A percentile compares a stretch with the other conserved stretches of the same genome.
Conservation (phyloP, 2,113 vertebrate species). For the Pyxicephalus adspersus region DNA sequence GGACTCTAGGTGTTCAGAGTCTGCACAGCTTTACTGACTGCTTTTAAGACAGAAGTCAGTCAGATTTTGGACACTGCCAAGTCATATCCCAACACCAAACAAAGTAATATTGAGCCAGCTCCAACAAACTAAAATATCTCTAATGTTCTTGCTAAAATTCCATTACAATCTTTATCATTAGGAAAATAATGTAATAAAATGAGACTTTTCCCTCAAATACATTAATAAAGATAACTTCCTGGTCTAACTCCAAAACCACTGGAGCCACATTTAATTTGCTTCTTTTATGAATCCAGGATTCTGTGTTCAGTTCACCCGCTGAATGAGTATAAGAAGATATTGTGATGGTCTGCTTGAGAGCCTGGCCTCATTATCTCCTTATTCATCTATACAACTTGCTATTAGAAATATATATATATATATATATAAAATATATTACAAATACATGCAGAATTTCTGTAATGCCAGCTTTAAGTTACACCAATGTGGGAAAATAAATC, state of each 20-base stretch:
- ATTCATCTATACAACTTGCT: conserved; percentile 59
- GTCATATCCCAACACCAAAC: conserved; percentile 64
- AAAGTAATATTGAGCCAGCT: conserved; percentile 63
- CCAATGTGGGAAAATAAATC: too few relatives aligned
- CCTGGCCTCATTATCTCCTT: conserved; percentile 58
- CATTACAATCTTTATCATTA: conserved; percentile 76
- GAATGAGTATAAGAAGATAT: conserved; percentile 64
- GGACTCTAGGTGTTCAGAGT: too few relatives aligned
- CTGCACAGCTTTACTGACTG: conserved; percentile 60
- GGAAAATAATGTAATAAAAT: conserved; percentile 76
- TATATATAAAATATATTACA: too few relatives aligned
- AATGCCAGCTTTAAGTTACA: too few relatives aligned
- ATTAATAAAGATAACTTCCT: conserved; percentile 79
- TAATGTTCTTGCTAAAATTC: conserved; percentile 65
- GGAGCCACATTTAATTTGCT: conserved; percentile 78
- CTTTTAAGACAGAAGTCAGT: conserved; percentile 67
- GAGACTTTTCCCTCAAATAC: conserved; percentile 70
- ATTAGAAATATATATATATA: conserved; percentile 26
- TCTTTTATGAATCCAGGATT: conserved; percentile 69
- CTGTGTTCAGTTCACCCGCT: conserved; percentile 64
- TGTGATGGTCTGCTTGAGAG: conserved; percentile 59
- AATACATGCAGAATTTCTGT: neutral
- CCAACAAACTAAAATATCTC: conserved; percentile 69
- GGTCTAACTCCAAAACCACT: conserved; percentile 77
- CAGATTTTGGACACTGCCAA: conserved; percentile 64